Evolutionary conservation across 2,113 vertebrate species (phyloP).

Genomic region (Cyphomyrus plagiostoma): DNA sequence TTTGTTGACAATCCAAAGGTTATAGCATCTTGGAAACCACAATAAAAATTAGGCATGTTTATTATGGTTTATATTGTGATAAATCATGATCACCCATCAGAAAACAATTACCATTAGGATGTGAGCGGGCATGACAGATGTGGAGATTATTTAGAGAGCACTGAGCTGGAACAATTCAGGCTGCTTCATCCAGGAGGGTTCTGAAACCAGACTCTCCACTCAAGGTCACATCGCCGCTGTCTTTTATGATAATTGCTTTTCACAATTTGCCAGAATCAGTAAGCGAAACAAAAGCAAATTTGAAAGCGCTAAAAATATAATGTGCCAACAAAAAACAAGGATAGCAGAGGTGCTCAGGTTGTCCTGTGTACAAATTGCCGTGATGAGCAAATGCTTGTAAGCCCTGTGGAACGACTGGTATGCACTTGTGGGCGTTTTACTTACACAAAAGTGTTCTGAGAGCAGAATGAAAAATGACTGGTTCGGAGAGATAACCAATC

Average conservation of each 20-base stretch:
- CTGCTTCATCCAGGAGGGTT: background rate
- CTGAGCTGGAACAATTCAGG: constrained; percentile 8
- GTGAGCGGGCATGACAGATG: constrained; percentile 22
- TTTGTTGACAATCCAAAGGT: constrained; percentile 16
- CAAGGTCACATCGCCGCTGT: constrained; percentile 17
- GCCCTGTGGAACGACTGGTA: background rate
- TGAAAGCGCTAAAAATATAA: constrained; percentile 1
- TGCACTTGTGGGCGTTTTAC: background rate
- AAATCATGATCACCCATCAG: constrained; percentile 21
- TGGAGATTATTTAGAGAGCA: constrained; percentile 22
- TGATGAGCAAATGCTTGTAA: background rate
- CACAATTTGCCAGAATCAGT: background rate
- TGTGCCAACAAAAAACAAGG: background rate
- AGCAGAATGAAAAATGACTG: too few species aligned
- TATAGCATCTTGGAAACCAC: constrained; percentile 20
- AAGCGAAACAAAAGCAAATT: background rate
- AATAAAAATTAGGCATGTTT: constrained; percentile 19
- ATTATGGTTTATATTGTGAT: constrained; percentile 19
- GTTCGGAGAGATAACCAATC: too few species aligned
- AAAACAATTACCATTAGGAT: constrained; percentile 21
- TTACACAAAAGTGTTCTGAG: too few species aligned
- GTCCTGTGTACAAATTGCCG: background rate
- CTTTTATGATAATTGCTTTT: background rate
- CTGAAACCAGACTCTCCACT: background rate
- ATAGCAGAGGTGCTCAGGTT: background rate